These are phyloP conservation scores for Lophotis ruficrista DNA, from an alignment of 2,113 vertebrate species.

Conservation along the genomic window DNA sequence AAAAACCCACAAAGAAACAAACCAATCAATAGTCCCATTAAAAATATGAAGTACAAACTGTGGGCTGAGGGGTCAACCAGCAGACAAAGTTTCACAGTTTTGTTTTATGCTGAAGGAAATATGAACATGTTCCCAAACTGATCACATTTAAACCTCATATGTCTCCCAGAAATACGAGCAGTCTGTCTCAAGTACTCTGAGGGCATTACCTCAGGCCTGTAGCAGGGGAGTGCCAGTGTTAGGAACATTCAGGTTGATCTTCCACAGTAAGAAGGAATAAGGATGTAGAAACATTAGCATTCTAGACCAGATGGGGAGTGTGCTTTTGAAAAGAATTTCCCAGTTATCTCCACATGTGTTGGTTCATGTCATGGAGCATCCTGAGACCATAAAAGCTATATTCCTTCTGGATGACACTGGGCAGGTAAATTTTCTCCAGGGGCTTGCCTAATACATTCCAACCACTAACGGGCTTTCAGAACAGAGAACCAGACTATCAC, in stretches of 20 bases:
- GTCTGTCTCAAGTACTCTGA: background rate
- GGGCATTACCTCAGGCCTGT: background rate
- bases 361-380: background rate
- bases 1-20: background rate
- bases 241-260: background rate
- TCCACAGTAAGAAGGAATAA: background rate
- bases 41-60: background rate
- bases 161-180: rapidly evolving
- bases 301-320: background rate
- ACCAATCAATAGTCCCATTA: background rate
- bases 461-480: background rate
- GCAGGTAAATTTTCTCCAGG: background rate
- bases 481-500: rapidly evolving
- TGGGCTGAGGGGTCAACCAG: background rate
- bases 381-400: background rate
- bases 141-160: background rate
- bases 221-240: background rate
- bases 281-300: background rate
- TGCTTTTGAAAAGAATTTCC: background rate
- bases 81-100: background rate
- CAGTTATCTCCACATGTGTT: rapidly evolving
- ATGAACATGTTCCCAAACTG: background rate
- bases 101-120: background rate
- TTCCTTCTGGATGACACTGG: background rate
- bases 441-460: background rate